These are phyloP conservation scores for Tuta absoluta DNA, from an alignment of 2,888 invertebrate genomes.

Conservation along the genomic window DNA sequence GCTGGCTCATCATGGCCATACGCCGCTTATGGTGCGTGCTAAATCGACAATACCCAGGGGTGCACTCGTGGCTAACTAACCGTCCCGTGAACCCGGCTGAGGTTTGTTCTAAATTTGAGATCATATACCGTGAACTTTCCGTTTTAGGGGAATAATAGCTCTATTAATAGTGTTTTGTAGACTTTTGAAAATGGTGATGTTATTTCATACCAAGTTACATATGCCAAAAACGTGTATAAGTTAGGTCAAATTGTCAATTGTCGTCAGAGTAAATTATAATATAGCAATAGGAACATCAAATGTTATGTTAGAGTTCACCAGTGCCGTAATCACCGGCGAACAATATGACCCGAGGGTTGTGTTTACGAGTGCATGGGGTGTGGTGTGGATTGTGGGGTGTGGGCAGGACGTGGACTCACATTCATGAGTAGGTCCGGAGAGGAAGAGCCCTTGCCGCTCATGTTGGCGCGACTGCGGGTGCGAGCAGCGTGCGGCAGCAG, in stretches of 20 bases:
- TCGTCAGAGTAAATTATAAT: not conserved
- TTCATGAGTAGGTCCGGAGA: conserved; percentile 81
- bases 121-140: conserved; percentile 49
- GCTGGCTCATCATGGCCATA: conserved; percentile 54
- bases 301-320: not conserved
- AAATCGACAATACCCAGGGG: conserved; percentile 76
- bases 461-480: conserved; percentile 43
- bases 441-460: conserved; percentile 77
- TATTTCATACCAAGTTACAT: not conserved
- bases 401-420: conserved; percentile 76
- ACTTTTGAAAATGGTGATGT: not conserved
- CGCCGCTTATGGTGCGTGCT: conserved; percentile 76
- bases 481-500: conserved; percentile 36
- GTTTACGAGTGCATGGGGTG: not conserved
- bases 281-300: not conserved
- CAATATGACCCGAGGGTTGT: not conserved
- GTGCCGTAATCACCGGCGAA: conserved; percentile 6
- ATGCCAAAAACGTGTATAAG: no score
- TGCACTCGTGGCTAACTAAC: conserved; percentile 58
- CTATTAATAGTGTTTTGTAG: conserved; percentile 17
- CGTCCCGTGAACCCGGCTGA: conserved; percentile 58
- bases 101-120: conserved; percentile 58
- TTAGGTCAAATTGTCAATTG: not conserved
- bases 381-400: conserved; percentile 29
- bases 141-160: conserved; percentile 23